Base-by-base conservation (phyloP, 2,797 vertebrate genomes). In the Cygnus olor region DNA sequence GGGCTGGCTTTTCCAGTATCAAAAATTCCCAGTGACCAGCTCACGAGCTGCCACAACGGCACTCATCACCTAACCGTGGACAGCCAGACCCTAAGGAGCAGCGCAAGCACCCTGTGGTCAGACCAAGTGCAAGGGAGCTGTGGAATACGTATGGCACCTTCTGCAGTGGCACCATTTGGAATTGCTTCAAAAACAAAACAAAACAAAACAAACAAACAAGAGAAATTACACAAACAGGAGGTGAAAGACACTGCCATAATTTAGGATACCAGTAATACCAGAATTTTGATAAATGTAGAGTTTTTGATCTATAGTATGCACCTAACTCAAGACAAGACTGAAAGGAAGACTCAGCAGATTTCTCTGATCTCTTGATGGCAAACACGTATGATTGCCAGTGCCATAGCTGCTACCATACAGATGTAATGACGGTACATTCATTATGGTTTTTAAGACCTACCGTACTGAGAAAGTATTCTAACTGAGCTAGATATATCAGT, bases 101-200 rank as follows among this genome's bases (percentile, higher is more conserved):
- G 40, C 74, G 34, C 8, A 2, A 34, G 60, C 44, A 61, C 25
- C 80, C 72, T 10, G 21, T 73, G 13, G 2, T 44, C 73, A 69
- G 74, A 78, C 17, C 21, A 19, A 32, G 61, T 6, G 12, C 3
- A 2, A 90, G 80, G 44, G 69, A 74, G 7, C 40, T 1, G 1
- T 1, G 14, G 17, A 12, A 14, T 15, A 32, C 54, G 2, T 0
- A 21, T 0, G 4, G 17, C 8, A 49, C 66, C 65, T 69, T 69
- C 42, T 49, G 49, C 68, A 49, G 6, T 15, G 1, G 14, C 54
- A 47, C 25, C 14, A 5, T 9, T 44, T 51, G 17, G 77, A 53
- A 80, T 6, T 1, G 27, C 34, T 83, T 63, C 72, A 7, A 14
- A 25, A 54, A 83, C n/a, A 57, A 49, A 51, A 15, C 27, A 6